Evolutionary conservation across 2,113 vertebrate species (phyloP).

Genomic region (Tupaia chinensis): DNA sequence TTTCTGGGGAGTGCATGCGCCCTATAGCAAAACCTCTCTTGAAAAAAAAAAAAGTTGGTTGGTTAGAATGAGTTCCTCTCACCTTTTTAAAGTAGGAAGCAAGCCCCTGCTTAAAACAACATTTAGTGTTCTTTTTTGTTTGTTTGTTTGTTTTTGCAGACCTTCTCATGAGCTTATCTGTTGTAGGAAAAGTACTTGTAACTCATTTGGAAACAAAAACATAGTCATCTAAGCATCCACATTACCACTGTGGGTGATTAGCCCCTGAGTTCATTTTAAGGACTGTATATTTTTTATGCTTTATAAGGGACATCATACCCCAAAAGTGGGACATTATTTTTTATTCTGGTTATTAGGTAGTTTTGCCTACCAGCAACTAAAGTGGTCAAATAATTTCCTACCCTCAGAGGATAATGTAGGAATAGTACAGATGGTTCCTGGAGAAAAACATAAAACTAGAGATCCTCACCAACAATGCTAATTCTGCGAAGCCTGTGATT

Average conservation of each 20-base stretch:
- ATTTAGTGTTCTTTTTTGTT: background rate
- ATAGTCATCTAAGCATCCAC: background rate
- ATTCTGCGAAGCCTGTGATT: background rate
- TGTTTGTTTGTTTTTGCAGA: background rate
- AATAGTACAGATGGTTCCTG: background rate
- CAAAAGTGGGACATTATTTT: background rate
- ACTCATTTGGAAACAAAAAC: background rate
- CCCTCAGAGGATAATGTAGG: background rate
- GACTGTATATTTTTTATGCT: background rate
- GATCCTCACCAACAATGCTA: background rate
- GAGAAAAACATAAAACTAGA: background rate
- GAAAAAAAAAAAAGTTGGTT: background rate
- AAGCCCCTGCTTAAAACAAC: background rate
- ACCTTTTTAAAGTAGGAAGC: background rate
- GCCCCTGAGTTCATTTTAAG: background rate
- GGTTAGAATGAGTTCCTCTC: background rate
- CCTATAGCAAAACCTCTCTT: too few species aligned
- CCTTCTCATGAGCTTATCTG: background rate
- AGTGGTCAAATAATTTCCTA: background rate
- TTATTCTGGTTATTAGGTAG: conserved; percentile 11
- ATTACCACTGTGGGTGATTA: background rate
- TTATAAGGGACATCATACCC: background rate
- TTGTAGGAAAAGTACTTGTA: background rate
- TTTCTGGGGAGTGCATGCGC: too few species aligned
- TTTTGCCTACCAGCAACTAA: conserved; percentile 18